phyloP scores from a whole-genome alignment of 2,888 invertebrate genomes.

The Lucinisca nassula region DNA sequence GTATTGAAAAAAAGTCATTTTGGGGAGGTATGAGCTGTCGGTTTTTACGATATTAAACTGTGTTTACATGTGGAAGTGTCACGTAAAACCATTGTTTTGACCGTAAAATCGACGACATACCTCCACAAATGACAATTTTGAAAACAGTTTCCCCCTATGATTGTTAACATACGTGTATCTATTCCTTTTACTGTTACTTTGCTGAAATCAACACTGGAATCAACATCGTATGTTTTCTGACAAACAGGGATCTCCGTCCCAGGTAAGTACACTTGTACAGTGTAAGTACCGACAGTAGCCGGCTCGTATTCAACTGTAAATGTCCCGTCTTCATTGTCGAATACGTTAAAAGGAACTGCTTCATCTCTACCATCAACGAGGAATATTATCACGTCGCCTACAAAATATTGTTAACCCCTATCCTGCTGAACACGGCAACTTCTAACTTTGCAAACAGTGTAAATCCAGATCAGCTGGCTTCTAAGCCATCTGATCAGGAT shows the following conservation, averaged over 20 bases:
- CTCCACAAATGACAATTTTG: too few species aligned
- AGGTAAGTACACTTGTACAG: slow-evolving; percentile 87
- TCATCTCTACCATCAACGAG: slow-evolving; percentile 90
- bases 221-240: slow-evolving; percentile 87
- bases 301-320: slow-evolving; percentile 87
- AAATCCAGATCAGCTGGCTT: too few species aligned
- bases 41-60: slow-evolving; percentile 81
- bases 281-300: slow-evolving; percentile 85
- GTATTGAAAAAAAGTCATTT: too few species aligned
- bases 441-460: too few species aligned
- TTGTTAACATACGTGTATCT: slow-evolving; percentile 93
- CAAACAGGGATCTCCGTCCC: slow-evolving; percentile 87
- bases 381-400: slow-evolving; percentile 89
- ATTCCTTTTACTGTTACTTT: slow-evolving; percentile 96
- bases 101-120: too few species aligned
- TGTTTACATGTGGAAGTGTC: slow-evolving; percentile 88
- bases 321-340: slow-evolving; percentile 92
- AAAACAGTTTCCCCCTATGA: neutral
- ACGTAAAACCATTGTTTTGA: too few species aligned
- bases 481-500: too few species aligned
- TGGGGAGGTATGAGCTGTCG: slow-evolving; percentile 54
- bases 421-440: too few species aligned
- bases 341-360: slow-evolving; percentile 91
- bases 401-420: too few species aligned
- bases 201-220: slow-evolving; percentile 91